Percentiles rank a stretch among this genome's conserved stretches.
Evolutionary conservation across 2,113 vertebrate species (phyloP).

Genomic region (Sander vitreus): DNA sequence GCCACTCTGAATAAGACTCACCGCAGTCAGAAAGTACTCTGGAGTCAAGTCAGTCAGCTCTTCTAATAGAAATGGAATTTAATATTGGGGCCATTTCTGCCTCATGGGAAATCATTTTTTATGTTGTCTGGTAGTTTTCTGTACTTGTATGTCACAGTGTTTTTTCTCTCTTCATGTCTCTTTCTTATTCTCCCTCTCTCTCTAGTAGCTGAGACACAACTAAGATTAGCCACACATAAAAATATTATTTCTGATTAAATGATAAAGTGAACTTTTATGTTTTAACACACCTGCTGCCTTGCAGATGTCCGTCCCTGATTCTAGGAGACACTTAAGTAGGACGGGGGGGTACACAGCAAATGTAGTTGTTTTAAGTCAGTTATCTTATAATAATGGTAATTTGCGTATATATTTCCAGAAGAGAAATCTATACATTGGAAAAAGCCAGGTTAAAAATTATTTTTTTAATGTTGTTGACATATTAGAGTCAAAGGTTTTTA

Average conservation of each 20-base stretch:
- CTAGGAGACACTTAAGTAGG: not conserved
- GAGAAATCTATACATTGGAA: no score
- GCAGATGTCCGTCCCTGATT: not conserved
- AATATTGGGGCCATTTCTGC: conserved; percentile 29
- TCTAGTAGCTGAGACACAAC: not conserved
- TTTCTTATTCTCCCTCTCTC: not conserved
- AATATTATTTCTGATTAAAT: not conserved
- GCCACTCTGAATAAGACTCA: conserved; percentile 9
- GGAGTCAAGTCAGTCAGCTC: conserved; percentile 37
- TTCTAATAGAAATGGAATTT: conserved; percentile 27
- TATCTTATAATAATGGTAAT: no score
- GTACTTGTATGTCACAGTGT: not conserved
- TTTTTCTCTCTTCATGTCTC: not conserved
- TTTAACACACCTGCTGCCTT: conserved; percentile 1
- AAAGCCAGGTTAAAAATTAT: no score
- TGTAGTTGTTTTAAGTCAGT: not conserved
- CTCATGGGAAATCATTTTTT: conserved; percentile 8
- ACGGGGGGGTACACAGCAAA: not conserved
- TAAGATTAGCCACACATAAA: not conserved
- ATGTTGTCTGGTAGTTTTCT: conserved; percentile 4
- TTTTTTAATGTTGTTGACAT: no score
- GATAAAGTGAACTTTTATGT: not conserved
- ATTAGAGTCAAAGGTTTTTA: no score
- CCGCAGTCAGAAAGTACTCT: not conserved
- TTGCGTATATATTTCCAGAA: no score